phyloP scores from a whole-genome alignment of 2,113 vertebrate genomes.

The Tetraodon nigroviridis region DNA sequence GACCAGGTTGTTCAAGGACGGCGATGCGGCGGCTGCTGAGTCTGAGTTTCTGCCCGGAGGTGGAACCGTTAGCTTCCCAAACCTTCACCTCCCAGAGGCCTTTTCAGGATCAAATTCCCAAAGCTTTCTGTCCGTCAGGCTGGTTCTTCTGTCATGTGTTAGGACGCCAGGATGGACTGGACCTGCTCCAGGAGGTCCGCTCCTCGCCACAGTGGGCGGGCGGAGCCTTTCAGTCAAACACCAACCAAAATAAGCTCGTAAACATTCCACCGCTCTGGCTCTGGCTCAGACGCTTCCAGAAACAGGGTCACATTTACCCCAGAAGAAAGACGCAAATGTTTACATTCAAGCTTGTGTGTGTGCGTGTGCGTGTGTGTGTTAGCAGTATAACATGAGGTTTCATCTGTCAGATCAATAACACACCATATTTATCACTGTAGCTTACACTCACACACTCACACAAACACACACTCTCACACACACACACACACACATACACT shows the following conservation, averaged over 20 bases:
- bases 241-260: no score
- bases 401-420: constrained; percentile 37
- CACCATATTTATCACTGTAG: constrained; percentile 40
- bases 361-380: constrained; percentile 3
- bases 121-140: constrained; percentile 38
- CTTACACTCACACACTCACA: constrained; percentile 15
- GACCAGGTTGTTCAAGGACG: constrained; percentile 53
- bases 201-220: no score
- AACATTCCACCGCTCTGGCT: no score
- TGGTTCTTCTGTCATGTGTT: no score
- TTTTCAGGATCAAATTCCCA: constrained; percentile 51
- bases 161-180: no score
- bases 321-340: no score
- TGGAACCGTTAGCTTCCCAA: constrained; percentile 28
- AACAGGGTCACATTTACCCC: no score
- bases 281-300: no score
- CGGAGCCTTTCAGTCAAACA: no score
- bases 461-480: neutral
- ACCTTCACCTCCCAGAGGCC: constrained; percentile 23
- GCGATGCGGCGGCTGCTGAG: constrained; percentile 24
- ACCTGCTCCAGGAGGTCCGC: no score
- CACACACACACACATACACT: constrained; percentile 2
- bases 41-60: constrained; percentile 30
- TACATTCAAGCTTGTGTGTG: neutral
- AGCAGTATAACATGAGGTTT: constrained; percentile 29